Conservation (phyloP, 2,113 vertebrate genomes). For the Peromyscus californicus region DNA sequence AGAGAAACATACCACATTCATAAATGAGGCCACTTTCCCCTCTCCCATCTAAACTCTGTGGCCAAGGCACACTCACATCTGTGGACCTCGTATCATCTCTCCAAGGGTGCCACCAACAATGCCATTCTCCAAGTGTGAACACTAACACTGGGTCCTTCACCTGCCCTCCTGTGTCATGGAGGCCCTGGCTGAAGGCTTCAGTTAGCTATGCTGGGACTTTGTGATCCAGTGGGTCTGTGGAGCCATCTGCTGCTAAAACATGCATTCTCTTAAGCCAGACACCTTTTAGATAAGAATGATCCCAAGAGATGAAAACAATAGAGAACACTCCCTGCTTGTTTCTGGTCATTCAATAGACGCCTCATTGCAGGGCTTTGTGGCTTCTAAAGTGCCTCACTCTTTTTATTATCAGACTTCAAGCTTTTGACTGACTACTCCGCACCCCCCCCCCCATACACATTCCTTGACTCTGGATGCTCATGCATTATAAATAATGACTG, state of each 20-base stretch:
- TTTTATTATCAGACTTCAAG: neutral
- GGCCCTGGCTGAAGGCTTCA: neutral
- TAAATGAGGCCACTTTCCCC: neutral
- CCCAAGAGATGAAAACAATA: neutral
- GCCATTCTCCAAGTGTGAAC: neutral
- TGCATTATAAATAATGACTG: neutral
- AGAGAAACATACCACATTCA: neutral
- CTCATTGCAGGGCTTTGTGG: neutral
- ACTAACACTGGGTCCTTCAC: neutral
- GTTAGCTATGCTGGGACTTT: neutral
- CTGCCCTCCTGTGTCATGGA: no score
- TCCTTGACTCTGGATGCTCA: neutral
- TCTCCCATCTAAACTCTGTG: neutral
- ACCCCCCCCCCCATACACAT: accelerated
- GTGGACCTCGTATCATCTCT: neutral
- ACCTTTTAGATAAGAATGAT: neutral
- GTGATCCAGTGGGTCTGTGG: neutral
- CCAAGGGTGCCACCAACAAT: neutral
- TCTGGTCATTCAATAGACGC: neutral
- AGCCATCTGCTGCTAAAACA: neutral
- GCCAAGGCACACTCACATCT: neutral
- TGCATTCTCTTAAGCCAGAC: neutral
- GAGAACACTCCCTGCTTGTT: neutral
- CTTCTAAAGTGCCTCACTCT: neutral
- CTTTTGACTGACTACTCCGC: neutral